Evolutionary conservation across 2,797 vertebrate genomes (phyloP).

Genomic region (Hyperoplus immaculatus): DNA sequence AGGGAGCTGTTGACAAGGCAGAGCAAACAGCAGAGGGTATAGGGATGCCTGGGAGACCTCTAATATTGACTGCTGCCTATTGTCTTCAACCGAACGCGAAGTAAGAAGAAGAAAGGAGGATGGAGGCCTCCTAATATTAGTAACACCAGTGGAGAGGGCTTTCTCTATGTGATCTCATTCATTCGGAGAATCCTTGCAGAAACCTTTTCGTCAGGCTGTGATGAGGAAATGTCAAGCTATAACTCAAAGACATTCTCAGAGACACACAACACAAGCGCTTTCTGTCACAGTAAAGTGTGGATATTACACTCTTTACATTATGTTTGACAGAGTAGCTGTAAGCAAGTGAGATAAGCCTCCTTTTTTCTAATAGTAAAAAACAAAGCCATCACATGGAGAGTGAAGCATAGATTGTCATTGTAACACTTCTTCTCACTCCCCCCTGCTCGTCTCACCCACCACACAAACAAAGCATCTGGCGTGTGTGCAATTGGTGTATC

Average conservation of each 20-base stretch:
- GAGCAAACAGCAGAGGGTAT: constrained; percentile 65
- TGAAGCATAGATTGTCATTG: constrained; percentile 30
- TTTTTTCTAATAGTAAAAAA: constrained; percentile 33
- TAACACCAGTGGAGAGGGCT: constrained; percentile 58
- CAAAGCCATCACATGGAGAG: constrained; percentile 10
- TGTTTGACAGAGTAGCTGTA: constrained; percentile 34
- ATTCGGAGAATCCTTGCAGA: constrained; percentile 56
- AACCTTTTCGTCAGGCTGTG: constrained; percentile 39
- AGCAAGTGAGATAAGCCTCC: constrained; percentile 37
- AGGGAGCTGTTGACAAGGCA: constrained; percentile 39
- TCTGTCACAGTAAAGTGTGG: constrained; percentile 15
- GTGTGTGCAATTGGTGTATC: constrained; percentile 37
- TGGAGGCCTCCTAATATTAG: constrained; percentile 76
- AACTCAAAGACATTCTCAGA: constrained; percentile 39
- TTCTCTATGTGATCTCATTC: constrained; percentile 64
- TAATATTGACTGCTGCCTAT: constrained; percentile 77
- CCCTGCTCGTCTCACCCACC: constrained; percentile 13
- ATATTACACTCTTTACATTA: constrained; percentile 25
- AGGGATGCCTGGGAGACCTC: constrained; percentile 73
- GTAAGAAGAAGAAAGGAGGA: constrained; percentile 26
- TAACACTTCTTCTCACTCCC: constrained; percentile 3
- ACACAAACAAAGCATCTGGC: constrained; percentile 19
- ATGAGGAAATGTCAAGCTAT: constrained; percentile 27
- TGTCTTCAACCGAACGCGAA: constrained; percentile 40
- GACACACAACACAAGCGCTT: not conserved